Evolutionary conservation across 2,113 vertebrate genomes (phyloP).

Genomic region (Pithys albifrons): DNA sequence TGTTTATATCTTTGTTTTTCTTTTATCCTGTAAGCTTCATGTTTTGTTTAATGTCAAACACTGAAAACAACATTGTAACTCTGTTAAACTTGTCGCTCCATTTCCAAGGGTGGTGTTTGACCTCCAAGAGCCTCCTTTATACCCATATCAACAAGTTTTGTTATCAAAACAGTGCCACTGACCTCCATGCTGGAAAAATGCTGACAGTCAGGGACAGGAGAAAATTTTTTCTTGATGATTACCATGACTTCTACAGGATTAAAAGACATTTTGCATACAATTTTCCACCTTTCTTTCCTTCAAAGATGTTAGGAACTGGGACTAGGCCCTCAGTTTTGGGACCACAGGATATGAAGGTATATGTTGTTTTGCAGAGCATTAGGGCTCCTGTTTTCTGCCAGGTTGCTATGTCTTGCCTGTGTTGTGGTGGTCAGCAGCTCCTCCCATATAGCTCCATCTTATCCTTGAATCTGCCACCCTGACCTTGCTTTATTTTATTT

Average conservation of each 20-base stretch:
- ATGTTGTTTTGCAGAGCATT: not conserved
- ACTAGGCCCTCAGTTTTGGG: not conserved
- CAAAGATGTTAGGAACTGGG: not conserved
- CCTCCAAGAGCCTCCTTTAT: conserved; percentile 2
- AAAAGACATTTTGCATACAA: not conserved
- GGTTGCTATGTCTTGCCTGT: not conserved
- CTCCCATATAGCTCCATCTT: not conserved
- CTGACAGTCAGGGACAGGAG: not conserved
- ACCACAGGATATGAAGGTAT: not conserved
- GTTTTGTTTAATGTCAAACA: conserved; percentile 40
- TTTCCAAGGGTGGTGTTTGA: conserved; percentile 38
- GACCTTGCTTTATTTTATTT: not conserved
- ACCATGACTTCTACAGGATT: not conserved
- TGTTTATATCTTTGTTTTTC: not conserved
- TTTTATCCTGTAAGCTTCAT: not conserved
- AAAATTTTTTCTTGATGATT: not conserved
- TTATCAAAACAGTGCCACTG: conserved; percentile 10
- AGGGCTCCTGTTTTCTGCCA: not conserved
- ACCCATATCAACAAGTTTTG: conserved; percentile 45
- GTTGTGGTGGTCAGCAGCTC: not conserved
- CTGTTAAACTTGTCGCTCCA: not conserved
- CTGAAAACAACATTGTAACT: not conserved
- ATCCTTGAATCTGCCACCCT: not conserved
- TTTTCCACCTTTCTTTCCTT: not conserved
- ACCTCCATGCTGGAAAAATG: not conserved